Evolutionary conservation across 2,113 vertebrate species (phyloP).

Genomic region (Phyllopteryx taeniolatus): DNA sequence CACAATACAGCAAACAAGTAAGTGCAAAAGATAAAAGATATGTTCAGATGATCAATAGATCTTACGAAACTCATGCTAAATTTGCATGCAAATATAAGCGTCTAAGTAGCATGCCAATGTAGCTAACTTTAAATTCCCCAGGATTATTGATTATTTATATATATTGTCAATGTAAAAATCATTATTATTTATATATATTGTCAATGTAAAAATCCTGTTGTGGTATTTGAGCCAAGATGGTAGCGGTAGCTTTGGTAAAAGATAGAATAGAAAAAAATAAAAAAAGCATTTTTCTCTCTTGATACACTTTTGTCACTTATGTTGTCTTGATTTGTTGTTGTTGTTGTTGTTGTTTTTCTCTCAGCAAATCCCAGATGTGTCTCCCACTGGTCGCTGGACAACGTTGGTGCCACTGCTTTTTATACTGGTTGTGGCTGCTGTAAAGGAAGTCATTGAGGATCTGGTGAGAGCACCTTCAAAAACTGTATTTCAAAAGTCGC

Average conservation of each 20-base stretch:
- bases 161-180: too few species aligned
- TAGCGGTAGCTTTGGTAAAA: not conserved
- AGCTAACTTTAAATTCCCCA: not conserved
- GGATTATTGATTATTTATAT: too few species aligned
- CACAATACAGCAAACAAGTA: not conserved
- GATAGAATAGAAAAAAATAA: not conserved
- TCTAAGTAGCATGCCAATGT: not conserved
- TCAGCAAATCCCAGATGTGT: constrained; percentile 99
- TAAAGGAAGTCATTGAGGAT: constrained; percentile 98
- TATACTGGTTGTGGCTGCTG: constrained; percentile 93
- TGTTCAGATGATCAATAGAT: too few species aligned
- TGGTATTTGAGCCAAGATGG: not conserved
- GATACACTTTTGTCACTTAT: not conserved
- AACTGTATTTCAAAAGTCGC: not conserved
- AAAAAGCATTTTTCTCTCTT: not conserved
- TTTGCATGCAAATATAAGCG: too few species aligned
- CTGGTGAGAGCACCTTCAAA: constrained; percentile 78
- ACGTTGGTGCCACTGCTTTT: constrained; percentile 95
- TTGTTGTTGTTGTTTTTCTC: constrained; percentile 24
- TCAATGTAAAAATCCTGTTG: not conserved
- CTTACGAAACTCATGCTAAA: too few species aligned
- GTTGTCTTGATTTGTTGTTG: not conserved
- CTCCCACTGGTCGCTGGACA: constrained; percentile 95
- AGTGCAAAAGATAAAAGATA: too few species aligned
- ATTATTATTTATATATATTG: too few species aligned